A percentile compares a stretch with the other conserved stretches of the same genome.
Conservation (phyloP, 2,113 vertebrate genomes). For the Calidris pugnax region DNA sequence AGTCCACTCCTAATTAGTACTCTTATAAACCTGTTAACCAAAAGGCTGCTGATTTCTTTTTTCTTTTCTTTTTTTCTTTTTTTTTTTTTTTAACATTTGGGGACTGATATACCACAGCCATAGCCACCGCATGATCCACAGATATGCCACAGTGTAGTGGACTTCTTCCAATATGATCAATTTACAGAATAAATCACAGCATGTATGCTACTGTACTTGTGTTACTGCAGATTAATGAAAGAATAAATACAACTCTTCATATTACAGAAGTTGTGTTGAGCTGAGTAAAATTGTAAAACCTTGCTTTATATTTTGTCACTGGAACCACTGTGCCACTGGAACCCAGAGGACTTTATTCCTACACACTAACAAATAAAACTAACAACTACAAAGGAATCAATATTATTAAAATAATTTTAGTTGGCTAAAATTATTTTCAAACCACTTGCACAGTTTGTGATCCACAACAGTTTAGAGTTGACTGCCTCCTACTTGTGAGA, state of each 20-base stretch:
- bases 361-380: neutral
- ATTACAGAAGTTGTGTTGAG: neutral
- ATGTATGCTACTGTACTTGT: neutral
- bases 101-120: neutral
- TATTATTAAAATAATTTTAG: neutral
- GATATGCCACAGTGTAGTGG: neutral
- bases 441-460: neutral
- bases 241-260: neutral
- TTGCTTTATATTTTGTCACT: neutral
- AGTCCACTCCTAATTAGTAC: neutral
- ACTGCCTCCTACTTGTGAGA: neutral
- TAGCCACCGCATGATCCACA: constrained; percentile 36
- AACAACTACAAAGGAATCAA: neutral
- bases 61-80: neutral
- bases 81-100: neutral
- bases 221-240: neutral
- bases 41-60: neutral
- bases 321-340: neutral
- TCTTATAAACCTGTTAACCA: neutral
- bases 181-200: neutral
- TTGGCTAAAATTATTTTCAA: neutral
- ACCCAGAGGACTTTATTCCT: neutral
- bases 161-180: neutral
- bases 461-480: neutral
- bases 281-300: neutral